Conservation (phyloP, 1,140 invertebrate genomes). For the Leptopilina boulardi region DNA sequence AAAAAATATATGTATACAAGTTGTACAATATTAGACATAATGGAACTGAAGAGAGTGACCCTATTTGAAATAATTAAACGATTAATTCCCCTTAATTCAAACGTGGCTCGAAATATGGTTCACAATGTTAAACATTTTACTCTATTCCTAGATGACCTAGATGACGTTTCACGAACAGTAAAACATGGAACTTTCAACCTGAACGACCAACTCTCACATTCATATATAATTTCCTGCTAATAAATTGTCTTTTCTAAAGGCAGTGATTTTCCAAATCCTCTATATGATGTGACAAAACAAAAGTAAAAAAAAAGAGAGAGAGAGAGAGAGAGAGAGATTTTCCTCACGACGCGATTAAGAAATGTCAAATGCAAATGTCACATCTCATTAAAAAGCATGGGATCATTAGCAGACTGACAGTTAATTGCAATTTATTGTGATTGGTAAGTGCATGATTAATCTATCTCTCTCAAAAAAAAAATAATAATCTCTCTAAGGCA, state of each 20-base stretch:
- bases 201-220: no score
- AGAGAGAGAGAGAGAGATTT: neutral
- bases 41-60: neutral
- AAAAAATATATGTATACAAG: neutral
- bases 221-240: conserved; percentile 21
- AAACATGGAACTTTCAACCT: conserved; percentile 1
- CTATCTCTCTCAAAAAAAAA: neutral
- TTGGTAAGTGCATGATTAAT: conserved; percentile 40
- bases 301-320: no score
- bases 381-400: conserved; percentile 59
- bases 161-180: neutral
- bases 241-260: conserved; percentile 1
- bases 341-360: conserved; percentile 1
- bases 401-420: conserved; percentile 45
- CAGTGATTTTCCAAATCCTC: neutral
- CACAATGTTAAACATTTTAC: conserved; percentile 9
- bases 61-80: neutral
- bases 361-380: conserved; percentile 59
- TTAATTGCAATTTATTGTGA: conserved; percentile 61
- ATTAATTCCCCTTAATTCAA: conserved; percentile 10
- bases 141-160: conserved; percentile 4
- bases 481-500: neutral
- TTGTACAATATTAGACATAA: neutral
- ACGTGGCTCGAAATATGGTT: conserved; percentile 6
- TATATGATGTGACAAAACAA: neutral